Percentiles rank a stretch among this genome's conserved stretches.
Evolutionary conservation across 1,140 invertebrate species (phyloP).

Genomic region (Drosophila paulistorum): DNA sequence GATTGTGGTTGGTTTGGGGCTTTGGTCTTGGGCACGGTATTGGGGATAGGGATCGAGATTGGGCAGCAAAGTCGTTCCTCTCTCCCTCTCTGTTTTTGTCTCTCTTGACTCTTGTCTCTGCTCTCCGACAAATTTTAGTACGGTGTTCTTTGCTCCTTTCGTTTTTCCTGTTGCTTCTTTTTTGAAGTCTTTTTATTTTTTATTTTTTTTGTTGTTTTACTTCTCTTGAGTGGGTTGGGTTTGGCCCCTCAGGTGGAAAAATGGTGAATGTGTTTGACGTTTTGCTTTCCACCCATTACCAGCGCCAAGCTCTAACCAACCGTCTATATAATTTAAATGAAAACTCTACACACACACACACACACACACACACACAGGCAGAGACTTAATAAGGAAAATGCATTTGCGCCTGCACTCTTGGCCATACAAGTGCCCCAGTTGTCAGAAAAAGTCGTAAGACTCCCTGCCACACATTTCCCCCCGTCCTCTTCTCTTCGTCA

Average conservation of each 20-base stretch:
- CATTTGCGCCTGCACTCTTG: conserved; percentile 60
- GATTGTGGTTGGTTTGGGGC: conserved; percentile 1
- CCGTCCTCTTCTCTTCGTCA: neutral
- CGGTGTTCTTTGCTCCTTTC: neutral
- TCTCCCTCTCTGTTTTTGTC: no score
- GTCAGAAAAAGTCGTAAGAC: conserved; percentile 28
- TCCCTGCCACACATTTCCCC: conserved; percentile 1
- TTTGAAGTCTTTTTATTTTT: neutral
- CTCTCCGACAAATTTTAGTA: no score
- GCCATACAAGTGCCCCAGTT: conserved; percentile 48
- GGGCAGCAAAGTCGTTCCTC: no score
- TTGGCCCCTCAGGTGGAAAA: conserved; percentile 39
- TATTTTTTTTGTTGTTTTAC: neutral
- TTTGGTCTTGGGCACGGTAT: neutral
- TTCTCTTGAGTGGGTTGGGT: neutral
- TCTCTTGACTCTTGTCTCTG: no score
- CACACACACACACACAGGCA: conserved; percentile 16
- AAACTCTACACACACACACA: conserved; percentile 37
- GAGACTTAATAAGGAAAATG: conserved; percentile 69
- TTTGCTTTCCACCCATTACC: neutral
- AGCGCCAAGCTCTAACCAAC: neutral
- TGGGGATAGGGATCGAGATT: neutral
- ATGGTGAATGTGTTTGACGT: conserved; percentile 36
- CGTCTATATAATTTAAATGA: conserved; percentile 60
- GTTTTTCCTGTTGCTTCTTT: conserved; percentile 2